These are phyloP conservation scores for Sussaba pulchella DNA, from an alignment of 2,888 invertebrate genomes.

Conservation along the genomic window DNA sequence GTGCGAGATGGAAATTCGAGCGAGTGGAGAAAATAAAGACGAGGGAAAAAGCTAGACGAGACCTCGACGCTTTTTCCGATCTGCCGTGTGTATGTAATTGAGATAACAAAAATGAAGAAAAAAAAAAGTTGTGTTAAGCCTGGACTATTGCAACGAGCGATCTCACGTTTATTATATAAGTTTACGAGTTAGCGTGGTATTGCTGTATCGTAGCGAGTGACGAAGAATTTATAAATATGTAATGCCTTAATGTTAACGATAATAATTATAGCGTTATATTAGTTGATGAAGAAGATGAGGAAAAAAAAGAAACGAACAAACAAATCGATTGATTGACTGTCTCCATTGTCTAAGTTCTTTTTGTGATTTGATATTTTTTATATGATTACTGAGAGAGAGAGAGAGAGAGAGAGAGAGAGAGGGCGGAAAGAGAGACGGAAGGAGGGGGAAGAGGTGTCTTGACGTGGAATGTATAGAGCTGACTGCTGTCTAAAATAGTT, in stretches of 20 bases:
- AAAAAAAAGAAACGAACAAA: constrained; percentile 45
- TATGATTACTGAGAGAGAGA: constrained; percentile 66
- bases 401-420: constrained; percentile 18
- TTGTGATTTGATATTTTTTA: constrained; percentile 81
- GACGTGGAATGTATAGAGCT: constrained; percentile 76
- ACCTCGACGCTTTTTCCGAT: constrained; percentile 58
- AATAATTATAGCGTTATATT: constrained; percentile 82
- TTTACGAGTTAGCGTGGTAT: constrained; percentile 80
- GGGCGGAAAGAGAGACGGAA: constrained; percentile 48
- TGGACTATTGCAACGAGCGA: constrained; percentile 84
- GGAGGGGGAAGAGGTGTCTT: constrained; percentile 61
- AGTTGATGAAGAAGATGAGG: constrained; percentile 71
- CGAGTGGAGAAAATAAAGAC: constrained; percentile 23
- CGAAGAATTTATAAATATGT: constrained; percentile 82
- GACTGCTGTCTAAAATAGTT: constrained; percentile 83
- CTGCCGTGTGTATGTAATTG: constrained; percentile 68
- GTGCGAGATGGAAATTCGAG: not conserved
- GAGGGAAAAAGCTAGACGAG: constrained; percentile 47
- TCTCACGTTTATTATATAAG: constrained; percentile 83
- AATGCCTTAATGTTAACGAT: constrained; percentile 84
- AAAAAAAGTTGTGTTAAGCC: constrained; percentile 74
- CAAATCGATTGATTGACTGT: constrained; percentile 73
- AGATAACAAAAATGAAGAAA: constrained; percentile 32
- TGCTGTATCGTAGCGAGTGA: constrained; percentile 81
- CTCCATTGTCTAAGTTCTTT: constrained; percentile 78